Evolutionary conservation across 2,113 vertebrate genomes (phyloP), one percentile per base, ranked within the genome.

Genomic region (Lophura nycthemera): DNA sequence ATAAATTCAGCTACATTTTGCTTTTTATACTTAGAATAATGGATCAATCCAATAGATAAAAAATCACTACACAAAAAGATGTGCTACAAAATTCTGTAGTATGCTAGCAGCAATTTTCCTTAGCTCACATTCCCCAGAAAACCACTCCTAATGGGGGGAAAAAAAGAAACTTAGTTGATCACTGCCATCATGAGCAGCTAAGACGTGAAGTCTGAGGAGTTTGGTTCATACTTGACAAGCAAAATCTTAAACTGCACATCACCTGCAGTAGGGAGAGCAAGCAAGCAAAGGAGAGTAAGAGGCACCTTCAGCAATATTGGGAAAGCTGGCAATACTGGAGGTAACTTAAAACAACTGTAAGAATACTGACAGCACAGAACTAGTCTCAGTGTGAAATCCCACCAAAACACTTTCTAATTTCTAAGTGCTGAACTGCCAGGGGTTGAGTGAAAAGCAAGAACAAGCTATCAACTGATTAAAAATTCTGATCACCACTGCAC

Each of bases 401-500:
- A 5, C 54, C 88, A 96, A 73, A 85, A 71, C 50, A 50, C 25
- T 43, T 50, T 24, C 40, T 79, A 45, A 64, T 25, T 15, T 60
- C 10, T 22, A 94, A 77, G 59, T 60, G 36, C 50, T 88, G 43
- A 89, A 70, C 52, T 81, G 67, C 47, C 54, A 92, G 59, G 86
- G 13, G 45, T 42, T 14, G 32, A 83, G 56, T 6, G 60, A 88
- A 94, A 70, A 36, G 59, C 21, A 89, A 91, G 72, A 91, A 63
- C 64, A 80, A 86, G 34, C 30, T 63, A 86, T 67, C 67, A 74
- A 56, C 19, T 90, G 29, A 83, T 91, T 80, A 86, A 18, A 95
- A 92, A 54, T 89, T 83, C 42, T 93, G 89, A 42, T 32, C 42
- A 71, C 18, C 0, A 0, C 22, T 60, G 17, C 40, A 36, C 13